These are phyloP conservation scores for Troilus luridus DNA, from an alignment of 2,888 invertebrate species.

Conservation along the genomic window DNA sequence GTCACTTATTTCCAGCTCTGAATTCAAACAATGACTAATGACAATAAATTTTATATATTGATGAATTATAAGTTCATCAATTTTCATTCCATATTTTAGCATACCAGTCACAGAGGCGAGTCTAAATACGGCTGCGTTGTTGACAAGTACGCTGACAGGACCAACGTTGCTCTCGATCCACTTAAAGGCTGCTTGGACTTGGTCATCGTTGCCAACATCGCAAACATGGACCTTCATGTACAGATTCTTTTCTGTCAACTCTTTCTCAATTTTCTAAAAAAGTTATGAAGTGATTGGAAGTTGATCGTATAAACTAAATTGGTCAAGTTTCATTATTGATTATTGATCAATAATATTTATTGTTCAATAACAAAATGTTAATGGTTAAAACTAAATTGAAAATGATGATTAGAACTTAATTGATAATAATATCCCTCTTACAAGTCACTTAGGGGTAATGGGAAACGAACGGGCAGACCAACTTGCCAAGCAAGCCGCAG, in stretches of 20 bases:
- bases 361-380: too few species aligned
- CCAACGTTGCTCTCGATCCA: constrained; percentile 72
- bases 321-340: too few species aligned
- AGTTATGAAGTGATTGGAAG: too few species aligned
- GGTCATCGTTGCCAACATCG: constrained; percentile 69
- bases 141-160: constrained; percentile 74
- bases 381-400: too few species aligned
- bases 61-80: not conserved
- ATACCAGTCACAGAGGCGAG: not conserved
- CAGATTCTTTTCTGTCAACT: constrained; percentile 41
- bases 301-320: too few species aligned
- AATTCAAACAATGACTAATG: not conserved
- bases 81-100: not conserved
- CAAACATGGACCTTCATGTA: constrained; percentile 58
- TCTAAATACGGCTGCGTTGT: constrained; percentile 72
- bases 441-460: too few species aligned
- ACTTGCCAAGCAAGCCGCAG: too few species aligned
- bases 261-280: constrained; percentile 41
- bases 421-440: too few species aligned
- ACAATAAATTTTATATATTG: too few species aligned
- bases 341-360: too few species aligned
- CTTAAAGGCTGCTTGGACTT: constrained; percentile 73
- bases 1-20: not conserved
- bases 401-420: too few species aligned
- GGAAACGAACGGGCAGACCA: too few species aligned